phyloP scores from a whole-genome alignment of 1,140 invertebrate genomes.

The Nasonia giraulti region DNA sequence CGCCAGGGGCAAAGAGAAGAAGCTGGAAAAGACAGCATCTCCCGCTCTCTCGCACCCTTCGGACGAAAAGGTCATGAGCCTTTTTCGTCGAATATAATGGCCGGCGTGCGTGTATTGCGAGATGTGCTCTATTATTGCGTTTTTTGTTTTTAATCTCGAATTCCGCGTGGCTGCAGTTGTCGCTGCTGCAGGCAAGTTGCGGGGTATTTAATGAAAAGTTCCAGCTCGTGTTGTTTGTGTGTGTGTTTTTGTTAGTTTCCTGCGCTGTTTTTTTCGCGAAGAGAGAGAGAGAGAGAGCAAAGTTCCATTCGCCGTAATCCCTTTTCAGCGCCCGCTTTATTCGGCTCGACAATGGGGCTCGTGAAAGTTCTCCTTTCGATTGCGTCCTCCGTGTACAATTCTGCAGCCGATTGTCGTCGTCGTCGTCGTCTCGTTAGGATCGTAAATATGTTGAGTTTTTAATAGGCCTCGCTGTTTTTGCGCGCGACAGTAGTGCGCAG shows the following conservation, averaged over 20 bases:
- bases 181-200: too few species aligned
- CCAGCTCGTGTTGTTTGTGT: background rate
- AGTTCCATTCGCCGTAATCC: background rate
- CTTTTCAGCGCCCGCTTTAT: background rate
- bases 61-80: background rate
- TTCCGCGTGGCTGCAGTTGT: too few species aligned
- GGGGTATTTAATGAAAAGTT: background rate
- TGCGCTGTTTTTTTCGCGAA: background rate
- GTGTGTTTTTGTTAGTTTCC: background rate
- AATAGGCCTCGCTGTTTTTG: background rate
- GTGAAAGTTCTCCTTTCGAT: background rate
- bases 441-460: background rate
- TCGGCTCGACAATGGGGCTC: background rate
- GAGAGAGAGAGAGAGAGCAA: background rate
- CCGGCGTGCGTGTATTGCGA: background rate
- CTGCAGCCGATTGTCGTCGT: too few species aligned
- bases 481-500: background rate
- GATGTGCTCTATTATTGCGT: background rate
- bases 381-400: background rate
- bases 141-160: background rate
- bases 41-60: background rate
- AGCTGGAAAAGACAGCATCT: background rate
- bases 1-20: background rate
- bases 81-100: background rate
- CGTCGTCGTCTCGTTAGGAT: background rate